These are phyloP conservation scores for Macrosteles quadrilineatus DNA, from an alignment of 1,140 invertebrate genomes.

Conservation along the genomic window DNA sequence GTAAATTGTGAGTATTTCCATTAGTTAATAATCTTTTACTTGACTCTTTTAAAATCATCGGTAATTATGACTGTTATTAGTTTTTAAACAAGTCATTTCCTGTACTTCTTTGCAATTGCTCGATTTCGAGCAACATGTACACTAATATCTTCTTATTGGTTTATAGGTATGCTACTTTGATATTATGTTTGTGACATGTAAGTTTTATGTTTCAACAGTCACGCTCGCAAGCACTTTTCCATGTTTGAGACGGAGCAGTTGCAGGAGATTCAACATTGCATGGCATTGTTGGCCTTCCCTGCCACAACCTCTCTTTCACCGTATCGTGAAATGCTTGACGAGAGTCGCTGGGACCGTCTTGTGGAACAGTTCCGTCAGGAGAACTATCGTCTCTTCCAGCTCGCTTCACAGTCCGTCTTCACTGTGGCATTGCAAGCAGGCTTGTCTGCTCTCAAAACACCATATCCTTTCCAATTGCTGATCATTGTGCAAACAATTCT, in stretches of 20 bases:
- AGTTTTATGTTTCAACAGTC: conserved; percentile 55
- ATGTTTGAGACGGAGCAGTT: conserved; percentile 84
- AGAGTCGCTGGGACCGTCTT: conserved; percentile 75
- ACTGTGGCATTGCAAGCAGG: conserved; percentile 90
- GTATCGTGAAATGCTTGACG: conserved; percentile 64
- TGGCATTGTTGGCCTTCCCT: conserved; percentile 93
- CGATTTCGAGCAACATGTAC: too few relatives aligned
- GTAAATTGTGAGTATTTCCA: too few relatives aligned
- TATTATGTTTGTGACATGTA: too few relatives aligned
- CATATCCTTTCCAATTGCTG: conserved; percentile 64
- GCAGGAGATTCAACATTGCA: conserved; percentile 86
- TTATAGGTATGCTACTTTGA: too few relatives aligned
- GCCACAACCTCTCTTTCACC: conserved; percentile 63
- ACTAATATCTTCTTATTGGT: too few relatives aligned
- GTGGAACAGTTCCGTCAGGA: conserved; percentile 91
- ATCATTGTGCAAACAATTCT: too few relatives aligned
- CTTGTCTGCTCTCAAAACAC: conserved; percentile 93
- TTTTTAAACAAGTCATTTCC: too few relatives aligned
- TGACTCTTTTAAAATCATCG: too few relatives aligned
- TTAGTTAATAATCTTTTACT: too few relatives aligned
- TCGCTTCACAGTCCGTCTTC: conserved; percentile 89
- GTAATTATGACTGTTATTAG: too few relatives aligned
- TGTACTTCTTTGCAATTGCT: too few relatives aligned
- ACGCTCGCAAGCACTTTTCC: conserved; percentile 91
- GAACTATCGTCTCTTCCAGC: conserved; percentile 91